Evolutionary conservation across 2,888 invertebrate genomes (phyloP).

Genomic region (Portevinia maculata): DNA sequence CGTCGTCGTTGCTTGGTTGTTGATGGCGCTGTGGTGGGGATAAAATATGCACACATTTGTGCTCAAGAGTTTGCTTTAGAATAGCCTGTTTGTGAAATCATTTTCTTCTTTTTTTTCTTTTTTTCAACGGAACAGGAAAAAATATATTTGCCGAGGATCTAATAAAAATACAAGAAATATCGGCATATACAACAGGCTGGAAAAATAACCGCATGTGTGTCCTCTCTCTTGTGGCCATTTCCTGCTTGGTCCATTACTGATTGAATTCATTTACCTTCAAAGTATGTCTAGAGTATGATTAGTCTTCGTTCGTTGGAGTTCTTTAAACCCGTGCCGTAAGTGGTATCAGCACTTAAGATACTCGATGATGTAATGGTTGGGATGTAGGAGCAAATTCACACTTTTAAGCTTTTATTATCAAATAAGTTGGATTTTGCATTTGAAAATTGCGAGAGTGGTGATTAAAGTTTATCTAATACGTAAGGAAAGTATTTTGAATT

Average conservation of each 20-base stretch:
- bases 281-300: conserved; percentile 38
- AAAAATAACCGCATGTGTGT: conserved; percentile 28
- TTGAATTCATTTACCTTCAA: conserved; percentile 64
- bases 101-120: conserved; percentile 15
- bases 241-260: conserved; percentile 42
- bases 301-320: background rate
- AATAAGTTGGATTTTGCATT: background rate
- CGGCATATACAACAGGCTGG: conserved; percentile 18
- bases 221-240: conserved; percentile 9
- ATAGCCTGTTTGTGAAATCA: conserved; percentile 31
- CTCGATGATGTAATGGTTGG: conserved; percentile 44
- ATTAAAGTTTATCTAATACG: conserved; percentile 1
- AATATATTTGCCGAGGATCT: conserved; percentile 26
- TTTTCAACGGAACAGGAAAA: conserved; percentile 47
- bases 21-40: conserved; percentile 40
- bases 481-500: background rate
- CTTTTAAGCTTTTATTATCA: conserved; percentile 17
- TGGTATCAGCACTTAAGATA: conserved; percentile 65
- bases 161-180: conserved; percentile 63
- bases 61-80: conserved; percentile 14
- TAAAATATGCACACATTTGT: conserved; percentile 64
- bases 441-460: background rate
- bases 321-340: conserved; percentile 37
- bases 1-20: conserved; percentile 28
- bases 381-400: conserved; percentile 45